A percentile compares a stretch with the other conserved stretches of the same genome.
Conservation (phyloP, 2,113 vertebrate genomes). For the Sula dactylatra region DNA sequence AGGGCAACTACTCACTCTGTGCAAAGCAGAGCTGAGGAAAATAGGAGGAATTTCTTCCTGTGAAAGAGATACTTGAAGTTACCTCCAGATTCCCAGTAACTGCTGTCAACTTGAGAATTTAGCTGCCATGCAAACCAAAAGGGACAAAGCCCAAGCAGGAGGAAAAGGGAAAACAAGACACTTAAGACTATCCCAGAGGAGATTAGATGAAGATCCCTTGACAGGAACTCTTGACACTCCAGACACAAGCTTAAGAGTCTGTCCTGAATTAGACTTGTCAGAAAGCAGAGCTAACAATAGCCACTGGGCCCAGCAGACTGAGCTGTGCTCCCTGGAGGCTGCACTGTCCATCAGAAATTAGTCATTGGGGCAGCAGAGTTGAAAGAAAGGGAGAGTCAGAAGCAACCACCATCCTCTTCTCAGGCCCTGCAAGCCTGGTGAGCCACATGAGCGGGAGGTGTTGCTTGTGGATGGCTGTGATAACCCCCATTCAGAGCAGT, state of each 20-base stretch:
- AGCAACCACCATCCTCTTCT: background rate
- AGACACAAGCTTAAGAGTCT: background rate
- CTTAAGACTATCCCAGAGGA: background rate
- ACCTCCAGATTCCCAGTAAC: background rate
- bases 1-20: background rate
- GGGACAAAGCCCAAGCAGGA: background rate
- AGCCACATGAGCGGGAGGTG: accelerated
- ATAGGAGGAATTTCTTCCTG: background rate
- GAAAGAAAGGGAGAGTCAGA: background rate
- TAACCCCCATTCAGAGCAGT: background rate
- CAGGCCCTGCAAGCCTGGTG: accelerated
- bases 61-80: slow-evolving; percentile 7
- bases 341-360: background rate
- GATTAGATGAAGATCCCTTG: slow-evolving; percentile 30
- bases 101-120: background rate
- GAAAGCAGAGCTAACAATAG: background rate
- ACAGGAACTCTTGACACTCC: background rate
- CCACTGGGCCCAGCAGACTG: background rate
- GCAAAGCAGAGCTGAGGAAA: background rate
- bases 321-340: background rate
- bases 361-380: background rate
- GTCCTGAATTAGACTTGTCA: background rate
- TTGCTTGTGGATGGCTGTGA: background rate
- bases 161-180: slow-evolving; percentile 13
- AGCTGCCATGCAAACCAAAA: background rate